Conservation (phyloP, 2,888 invertebrate genomes). For the Nymphalis polychloros region DNA sequence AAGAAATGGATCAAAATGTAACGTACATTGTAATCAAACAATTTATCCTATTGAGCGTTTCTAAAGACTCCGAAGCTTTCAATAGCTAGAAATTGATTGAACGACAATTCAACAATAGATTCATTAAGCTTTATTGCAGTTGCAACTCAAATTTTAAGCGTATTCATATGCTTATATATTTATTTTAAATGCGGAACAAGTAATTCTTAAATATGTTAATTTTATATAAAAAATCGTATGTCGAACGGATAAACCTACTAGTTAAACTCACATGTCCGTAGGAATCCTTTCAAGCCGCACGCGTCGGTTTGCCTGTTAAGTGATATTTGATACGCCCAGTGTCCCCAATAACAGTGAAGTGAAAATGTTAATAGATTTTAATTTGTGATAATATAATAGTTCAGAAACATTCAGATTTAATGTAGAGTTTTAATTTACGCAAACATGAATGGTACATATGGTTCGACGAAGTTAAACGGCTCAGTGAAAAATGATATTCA, state of each 20-base stretch:
- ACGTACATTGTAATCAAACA: neutral
- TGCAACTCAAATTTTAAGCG: neutral
- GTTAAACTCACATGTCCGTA: slow-evolving; percentile 60
- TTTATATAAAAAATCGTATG: slow-evolving; percentile 18
- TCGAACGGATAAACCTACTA: slow-evolving; percentile 31
- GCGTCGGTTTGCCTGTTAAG: slow-evolving; percentile 46
- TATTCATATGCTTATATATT: neutral
- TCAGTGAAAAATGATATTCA: slow-evolving; percentile 53
- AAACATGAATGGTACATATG: slow-evolving; percentile 58
- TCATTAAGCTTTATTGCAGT: slow-evolving; percentile 3
- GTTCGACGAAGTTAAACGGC: slow-evolving; percentile 61
- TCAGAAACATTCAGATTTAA: neutral
- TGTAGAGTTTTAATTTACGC: neutral
- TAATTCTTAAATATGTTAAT: neutral
- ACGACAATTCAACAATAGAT: slow-evolving; percentile 14
- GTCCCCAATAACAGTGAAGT: slow-evolving; percentile 36
- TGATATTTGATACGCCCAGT: slow-evolving; percentile 33
- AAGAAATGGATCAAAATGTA: slow-evolving; percentile 1
- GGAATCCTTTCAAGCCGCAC: slow-evolving; percentile 63
- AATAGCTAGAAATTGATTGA: slow-evolving; percentile 15
- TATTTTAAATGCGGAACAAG: neutral
- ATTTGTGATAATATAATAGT: slow-evolving; percentile 15
- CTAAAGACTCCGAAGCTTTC: neutral
- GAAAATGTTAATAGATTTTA: slow-evolving; percentile 32
- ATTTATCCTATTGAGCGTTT: neutral